Evolutionary conservation across 2,113 vertebrate species (phyloP), one percentile per base, ranked within the genome.

Genomic region (Sakesphorus luctuosus): DNA sequence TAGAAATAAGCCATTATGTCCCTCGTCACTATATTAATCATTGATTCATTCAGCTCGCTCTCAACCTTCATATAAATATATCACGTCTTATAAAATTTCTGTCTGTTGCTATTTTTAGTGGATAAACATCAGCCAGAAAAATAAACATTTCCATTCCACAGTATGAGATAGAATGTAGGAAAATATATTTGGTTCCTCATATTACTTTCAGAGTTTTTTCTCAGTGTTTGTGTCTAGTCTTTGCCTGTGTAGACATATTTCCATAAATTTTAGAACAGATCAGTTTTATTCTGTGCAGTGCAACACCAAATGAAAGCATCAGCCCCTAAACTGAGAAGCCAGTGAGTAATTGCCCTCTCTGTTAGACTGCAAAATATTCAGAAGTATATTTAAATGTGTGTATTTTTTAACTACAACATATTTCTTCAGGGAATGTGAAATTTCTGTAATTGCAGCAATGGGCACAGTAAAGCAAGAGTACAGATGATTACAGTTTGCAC

Each of bases 1-100:
- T 94, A 94, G 84, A 90, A 93, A 76, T 84, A 93, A 86, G 65
- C 61, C 84, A 90, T 95, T 88, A 81, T 53, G 58, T 93, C 62
- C 82, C 78, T 94, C 65, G 62, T 84, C 53, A 26, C 33, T 86
- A 19, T 88, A 80, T 90, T 93, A 92, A 81, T 93, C 49, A 67
- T 44, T 89, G 65, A 93, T 93, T 90, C 93, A 94, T 75, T 79
- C 84, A 79, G 16, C 74, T 96, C 68, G 13, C 67, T 87, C 62
- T 90, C 75, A 95, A 53, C 63, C 66, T 95, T 81, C 59, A 44
- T 66, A 83, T 59, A 90, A 84, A 83, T 88, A 79, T 23, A 75
- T 93, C 67, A 77, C 52, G 76, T 89, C 89, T 89, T 83, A 56
- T 56, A 88, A 76, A 74, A 75, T 63, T 85, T 61, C 55, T 79